Evolutionary conservation across 2,113 vertebrate genomes (phyloP).

Genomic region (Sinosuthora webbiana): DNA sequence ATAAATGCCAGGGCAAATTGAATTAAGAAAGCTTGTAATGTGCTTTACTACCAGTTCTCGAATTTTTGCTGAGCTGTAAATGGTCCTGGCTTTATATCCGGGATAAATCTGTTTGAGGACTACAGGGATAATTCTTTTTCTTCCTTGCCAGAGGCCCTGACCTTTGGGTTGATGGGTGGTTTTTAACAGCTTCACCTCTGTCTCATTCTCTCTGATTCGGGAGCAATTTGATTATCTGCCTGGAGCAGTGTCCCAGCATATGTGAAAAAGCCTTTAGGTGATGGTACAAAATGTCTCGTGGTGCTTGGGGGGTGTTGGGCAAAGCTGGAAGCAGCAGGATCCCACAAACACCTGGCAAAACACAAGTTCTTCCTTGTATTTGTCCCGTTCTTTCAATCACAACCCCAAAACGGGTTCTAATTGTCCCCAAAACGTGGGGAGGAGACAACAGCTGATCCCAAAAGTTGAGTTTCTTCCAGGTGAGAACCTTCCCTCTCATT

Average conservation of each 20-base stretch:
- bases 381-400: fast-evolving
- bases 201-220: constrained; percentile 48
- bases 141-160: constrained; percentile 51
- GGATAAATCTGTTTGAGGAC: constrained; percentile 61
- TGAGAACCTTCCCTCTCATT: not conserved
- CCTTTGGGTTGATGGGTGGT: constrained; percentile 65
- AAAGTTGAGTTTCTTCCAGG: not conserved
- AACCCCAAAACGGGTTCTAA: fast-evolving
- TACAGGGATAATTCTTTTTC: not conserved
- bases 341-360: not conserved
- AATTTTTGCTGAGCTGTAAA: constrained; percentile 54
- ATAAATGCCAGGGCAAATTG: constrained; percentile 76
- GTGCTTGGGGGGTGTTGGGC: not conserved
- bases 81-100: constrained; percentile 44
- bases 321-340: not conserved
- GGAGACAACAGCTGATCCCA: not conserved
- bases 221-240: constrained; percentile 62
- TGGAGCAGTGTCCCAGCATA: constrained; percentile 8
- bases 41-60: constrained; percentile 63
- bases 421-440: fast-evolving
- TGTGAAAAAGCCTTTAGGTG: not conserved
- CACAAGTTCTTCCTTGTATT: fast-evolving
- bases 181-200: constrained; percentile 60
- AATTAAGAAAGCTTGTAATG: constrained; percentile 75
- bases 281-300: not conserved